These are phyloP conservation scores for Capromys pilorides DNA, from an alignment of 2,797 vertebrate species.

Conservation along the genomic window DNA sequence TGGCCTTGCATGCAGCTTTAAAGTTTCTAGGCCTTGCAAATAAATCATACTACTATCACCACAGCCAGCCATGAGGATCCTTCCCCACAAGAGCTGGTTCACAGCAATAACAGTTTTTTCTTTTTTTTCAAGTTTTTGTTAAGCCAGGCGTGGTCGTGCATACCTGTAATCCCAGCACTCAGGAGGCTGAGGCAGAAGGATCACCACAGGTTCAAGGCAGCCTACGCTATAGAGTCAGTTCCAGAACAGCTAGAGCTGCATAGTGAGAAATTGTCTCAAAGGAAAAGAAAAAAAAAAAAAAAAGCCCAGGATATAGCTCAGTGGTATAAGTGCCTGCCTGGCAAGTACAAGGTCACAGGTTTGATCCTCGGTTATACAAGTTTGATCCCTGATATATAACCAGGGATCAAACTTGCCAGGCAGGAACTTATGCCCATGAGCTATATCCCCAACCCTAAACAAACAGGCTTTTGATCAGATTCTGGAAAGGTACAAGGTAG, in stretches of 20 bases:
- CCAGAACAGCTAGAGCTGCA: background rate
- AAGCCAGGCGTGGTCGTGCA: background rate
- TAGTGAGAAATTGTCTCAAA: background rate
- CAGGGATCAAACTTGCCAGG: no score
- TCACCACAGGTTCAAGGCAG: background rate
- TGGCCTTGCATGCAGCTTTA: background rate
- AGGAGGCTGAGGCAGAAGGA: background rate
- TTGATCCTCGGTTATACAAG: no score
- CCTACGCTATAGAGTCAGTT: background rate
- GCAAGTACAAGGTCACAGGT: no score
- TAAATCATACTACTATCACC: rapidly evolving
- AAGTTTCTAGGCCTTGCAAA: background rate
- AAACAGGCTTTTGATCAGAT: background rate
- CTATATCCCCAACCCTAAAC: background rate
- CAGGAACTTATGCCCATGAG: no score
- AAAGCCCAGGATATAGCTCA: no score
- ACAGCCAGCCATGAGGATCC: rapidly evolving
- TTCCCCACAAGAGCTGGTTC: background rate
- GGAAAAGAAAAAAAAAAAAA: background rate
- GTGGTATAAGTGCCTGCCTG: no score
- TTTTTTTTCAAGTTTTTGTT: background rate
- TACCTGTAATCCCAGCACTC: background rate
- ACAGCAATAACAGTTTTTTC: background rate
- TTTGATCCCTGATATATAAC: no score
- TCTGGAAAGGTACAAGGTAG: background rate